These are phyloP conservation scores for Dioctria rufipes DNA, from an alignment of 2,888 invertebrate genomes.

Conservation along the genomic window DNA sequence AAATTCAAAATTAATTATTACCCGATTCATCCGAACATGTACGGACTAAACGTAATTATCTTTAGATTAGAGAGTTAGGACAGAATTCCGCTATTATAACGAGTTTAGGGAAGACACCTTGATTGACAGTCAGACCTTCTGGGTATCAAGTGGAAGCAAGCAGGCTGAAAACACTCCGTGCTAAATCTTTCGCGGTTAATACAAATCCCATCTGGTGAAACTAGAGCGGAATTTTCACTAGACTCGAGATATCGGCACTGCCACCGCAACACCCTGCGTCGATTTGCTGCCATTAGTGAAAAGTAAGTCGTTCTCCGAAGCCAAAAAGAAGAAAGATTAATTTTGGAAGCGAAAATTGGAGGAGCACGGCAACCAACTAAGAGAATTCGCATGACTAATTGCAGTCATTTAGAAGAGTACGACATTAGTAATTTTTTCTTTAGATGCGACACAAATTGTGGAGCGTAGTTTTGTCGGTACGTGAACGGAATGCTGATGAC, in stretches of 20 bases:
- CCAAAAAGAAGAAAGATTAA: neutral
- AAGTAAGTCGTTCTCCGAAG: neutral
- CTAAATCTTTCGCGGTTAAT: too few relatives aligned
- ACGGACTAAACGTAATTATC: constrained; percentile 9
- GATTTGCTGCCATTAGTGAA: neutral
- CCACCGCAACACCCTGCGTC: neutral
- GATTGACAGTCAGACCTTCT: constrained; percentile 29
- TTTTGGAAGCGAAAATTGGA: neutral
- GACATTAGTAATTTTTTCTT: too few relatives aligned
- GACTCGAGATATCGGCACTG: neutral
- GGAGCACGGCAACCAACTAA: neutral
- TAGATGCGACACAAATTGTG: neutral
- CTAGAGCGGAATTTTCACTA: too few relatives aligned
- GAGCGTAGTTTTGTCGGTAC: constrained; percentile 33
- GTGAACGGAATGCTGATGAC: constrained; percentile 34
- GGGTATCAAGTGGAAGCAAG: neutral
- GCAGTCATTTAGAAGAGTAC: too few relatives aligned
- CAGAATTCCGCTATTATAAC: too few relatives aligned
- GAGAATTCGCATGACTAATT: too few relatives aligned
- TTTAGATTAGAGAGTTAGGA: too few relatives aligned
- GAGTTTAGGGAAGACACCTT: constrained; percentile 17
- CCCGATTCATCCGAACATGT: neutral
- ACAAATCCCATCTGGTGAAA: too few relatives aligned
- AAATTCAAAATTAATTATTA: constrained; percentile 35
- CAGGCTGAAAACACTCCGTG: too few relatives aligned